Evolutionary conservation across 2,888 invertebrate genomes (phyloP).

Genomic region (Epinotia ramella): DNA sequence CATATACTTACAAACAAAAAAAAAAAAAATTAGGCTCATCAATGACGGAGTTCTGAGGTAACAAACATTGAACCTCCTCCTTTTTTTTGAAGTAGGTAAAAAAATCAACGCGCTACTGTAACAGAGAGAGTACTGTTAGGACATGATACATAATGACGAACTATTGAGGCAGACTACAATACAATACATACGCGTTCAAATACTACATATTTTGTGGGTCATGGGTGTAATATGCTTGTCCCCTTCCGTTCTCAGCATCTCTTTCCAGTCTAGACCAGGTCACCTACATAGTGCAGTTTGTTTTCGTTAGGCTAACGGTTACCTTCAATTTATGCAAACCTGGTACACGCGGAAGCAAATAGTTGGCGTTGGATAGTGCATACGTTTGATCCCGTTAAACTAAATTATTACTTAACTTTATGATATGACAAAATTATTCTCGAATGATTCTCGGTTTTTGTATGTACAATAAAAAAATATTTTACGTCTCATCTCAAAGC

Average conservation of each 20-base stretch:
- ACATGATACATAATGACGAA: too few relatives aligned
- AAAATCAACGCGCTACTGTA: too few relatives aligned
- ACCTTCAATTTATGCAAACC: slow-evolving; percentile 25
- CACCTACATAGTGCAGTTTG: slow-evolving; percentile 15
- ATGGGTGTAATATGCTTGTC: neutral
- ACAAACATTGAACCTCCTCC: too few relatives aligned
- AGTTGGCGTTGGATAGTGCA: slow-evolving; percentile 23
- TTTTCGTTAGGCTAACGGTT: neutral
- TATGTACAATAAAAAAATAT: too few relatives aligned
- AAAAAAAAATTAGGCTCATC: too few relatives aligned
- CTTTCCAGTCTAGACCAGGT: slow-evolving; percentile 20
- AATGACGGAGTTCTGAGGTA: too few relatives aligned
- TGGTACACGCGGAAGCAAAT: slow-evolving; percentile 29
- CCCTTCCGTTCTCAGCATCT: slow-evolving; percentile 13
- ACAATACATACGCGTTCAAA: neutral
- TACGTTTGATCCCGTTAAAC: neutral
- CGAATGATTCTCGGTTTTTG: too few relatives aligned
- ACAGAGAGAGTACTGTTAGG: too few relatives aligned
- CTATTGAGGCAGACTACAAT: neutral
- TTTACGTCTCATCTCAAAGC: neutral
- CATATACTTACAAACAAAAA: too few relatives aligned
- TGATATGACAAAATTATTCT: too few relatives aligned
- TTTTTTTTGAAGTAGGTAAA: too few relatives aligned
- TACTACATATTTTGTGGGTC: neutral
- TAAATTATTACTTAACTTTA: too few relatives aligned